Conservation (phyloP, 2,888 invertebrate genomes). For the Sceliomorpha sp. region DNA sequence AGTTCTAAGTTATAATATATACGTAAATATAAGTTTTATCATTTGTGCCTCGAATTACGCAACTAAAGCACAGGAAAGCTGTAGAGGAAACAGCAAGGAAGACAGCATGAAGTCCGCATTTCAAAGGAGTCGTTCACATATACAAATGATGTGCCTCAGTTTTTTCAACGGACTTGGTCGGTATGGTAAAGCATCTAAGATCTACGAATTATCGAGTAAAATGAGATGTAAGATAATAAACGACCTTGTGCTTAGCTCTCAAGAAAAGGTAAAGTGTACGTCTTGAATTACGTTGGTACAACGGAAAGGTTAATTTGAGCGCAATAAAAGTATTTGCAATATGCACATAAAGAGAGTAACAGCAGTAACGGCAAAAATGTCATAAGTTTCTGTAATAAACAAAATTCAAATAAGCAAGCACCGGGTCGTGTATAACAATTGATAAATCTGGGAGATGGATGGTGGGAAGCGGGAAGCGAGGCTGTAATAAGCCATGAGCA, state of each 20-base stretch:
- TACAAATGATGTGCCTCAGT: slow-evolving; percentile 37
- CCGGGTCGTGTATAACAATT: slow-evolving; percentile 57
- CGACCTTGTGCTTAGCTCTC: slow-evolving; percentile 67
- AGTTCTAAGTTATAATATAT: too few relatives aligned
- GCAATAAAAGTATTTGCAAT: too few relatives aligned
- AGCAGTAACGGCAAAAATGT: too few relatives aligned
- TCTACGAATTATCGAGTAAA: slow-evolving; percentile 61
- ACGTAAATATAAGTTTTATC: slow-evolving; percentile 10
- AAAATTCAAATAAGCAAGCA: slow-evolving; percentile 60
- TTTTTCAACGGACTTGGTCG: slow-evolving; percentile 59
- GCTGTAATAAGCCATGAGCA: slow-evolving; percentile 72
- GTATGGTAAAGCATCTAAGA: slow-evolving; percentile 66
- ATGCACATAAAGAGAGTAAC: too few relatives aligned
- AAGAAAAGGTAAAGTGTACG: slow-evolving; percentile 35
- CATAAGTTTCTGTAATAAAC: slow-evolving; percentile 1
- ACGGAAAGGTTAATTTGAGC: slow-evolving; percentile 38
- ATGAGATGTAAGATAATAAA: slow-evolving; percentile 50
- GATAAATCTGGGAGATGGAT: slow-evolving; percentile 32
- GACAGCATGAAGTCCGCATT: slow-evolving; percentile 54
- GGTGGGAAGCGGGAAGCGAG: slow-evolving; percentile 72
- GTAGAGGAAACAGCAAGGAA: slow-evolving; percentile 61
- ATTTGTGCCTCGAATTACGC: slow-evolving; percentile 61
- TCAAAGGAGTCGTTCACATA: slow-evolving; percentile 44
- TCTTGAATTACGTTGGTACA: slow-evolving; percentile 18
- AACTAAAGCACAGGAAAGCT: slow-evolving; percentile 76